These are phyloP conservation scores for Scotopteryx bipunctaria DNA, from an alignment of 2,888 invertebrate genomes.

Conservation along the genomic window DNA sequence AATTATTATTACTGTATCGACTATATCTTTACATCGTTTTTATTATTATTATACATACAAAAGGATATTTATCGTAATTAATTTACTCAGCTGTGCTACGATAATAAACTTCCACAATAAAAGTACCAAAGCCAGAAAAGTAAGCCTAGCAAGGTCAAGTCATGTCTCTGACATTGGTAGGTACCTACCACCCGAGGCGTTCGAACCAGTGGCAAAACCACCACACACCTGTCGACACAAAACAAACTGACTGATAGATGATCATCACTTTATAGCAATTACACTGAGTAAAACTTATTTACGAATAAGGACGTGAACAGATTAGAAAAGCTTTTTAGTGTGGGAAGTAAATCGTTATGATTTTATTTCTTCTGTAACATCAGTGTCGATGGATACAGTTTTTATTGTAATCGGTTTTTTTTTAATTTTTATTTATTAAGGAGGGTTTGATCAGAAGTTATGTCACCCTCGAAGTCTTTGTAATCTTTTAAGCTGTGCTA, in stretches of 20 bases:
- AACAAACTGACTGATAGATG: slow-evolving; percentile 40
- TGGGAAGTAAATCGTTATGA: slow-evolving; percentile 14
- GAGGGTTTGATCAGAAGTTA: too few relatives aligned
- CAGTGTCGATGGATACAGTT: neutral
- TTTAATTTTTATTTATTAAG: too few relatives aligned
- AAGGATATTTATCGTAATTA: too few relatives aligned
- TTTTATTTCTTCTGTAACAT: slow-evolving; percentile 4
- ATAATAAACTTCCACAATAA: neutral
- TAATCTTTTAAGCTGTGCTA: too few relatives aligned
- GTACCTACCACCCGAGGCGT: slow-evolving; percentile 46
- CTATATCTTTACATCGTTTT: too few relatives aligned
- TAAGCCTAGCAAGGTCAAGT: slow-evolving; percentile 36
- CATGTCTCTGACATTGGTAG: slow-evolving; percentile 52
- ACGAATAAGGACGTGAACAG: slow-evolving; percentile 29
- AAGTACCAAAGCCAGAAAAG: slow-evolving; percentile 27
- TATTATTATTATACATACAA: too few relatives aligned
- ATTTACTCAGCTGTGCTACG: slow-evolving; percentile 1
- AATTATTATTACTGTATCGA: too few relatives aligned
- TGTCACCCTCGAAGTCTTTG: too few relatives aligned
- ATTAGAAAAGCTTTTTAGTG: slow-evolving; percentile 28
- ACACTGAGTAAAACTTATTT: slow-evolving; percentile 48
- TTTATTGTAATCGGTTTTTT: too few relatives aligned
- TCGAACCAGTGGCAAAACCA: slow-evolving; percentile 46
- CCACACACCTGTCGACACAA: slow-evolving; percentile 45
- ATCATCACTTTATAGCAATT: slow-evolving; percentile 46